Evolutionary conservation across 2,888 invertebrate species (phyloP).

Genomic region (Arrhopalites spinosus): DNA sequence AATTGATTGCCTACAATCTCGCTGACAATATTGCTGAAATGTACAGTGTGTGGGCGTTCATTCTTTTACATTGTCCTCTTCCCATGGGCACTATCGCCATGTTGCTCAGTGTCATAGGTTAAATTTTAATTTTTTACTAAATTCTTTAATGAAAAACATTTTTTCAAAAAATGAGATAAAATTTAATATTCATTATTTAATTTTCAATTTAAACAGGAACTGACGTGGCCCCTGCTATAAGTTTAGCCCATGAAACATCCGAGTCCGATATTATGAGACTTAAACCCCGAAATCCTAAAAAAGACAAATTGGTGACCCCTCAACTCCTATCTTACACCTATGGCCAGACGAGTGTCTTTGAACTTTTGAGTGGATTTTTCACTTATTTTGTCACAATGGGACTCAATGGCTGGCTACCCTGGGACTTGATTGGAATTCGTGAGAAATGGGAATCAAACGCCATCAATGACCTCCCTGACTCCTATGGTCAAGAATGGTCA

Average conservation of each 20-base stretch:
- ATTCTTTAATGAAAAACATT: too few relatives aligned
- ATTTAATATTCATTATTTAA: too few relatives aligned
- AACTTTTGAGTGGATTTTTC: constrained; percentile 50
- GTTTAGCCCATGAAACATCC: constrained; percentile 69
- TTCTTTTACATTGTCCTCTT: constrained; percentile 59
- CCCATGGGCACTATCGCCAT: constrained; percentile 61
- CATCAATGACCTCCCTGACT: constrained; percentile 51
- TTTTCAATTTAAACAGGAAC: too few relatives aligned
- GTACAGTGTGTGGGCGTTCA: constrained; percentile 59
- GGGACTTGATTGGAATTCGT: constrained; percentile 33
- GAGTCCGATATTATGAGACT: constrained; percentile 77
- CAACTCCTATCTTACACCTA: constrained; percentile 51
- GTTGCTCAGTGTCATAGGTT: constrained; percentile 62
- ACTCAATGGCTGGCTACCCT: constrained; percentile 48
- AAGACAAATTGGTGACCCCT: constrained; percentile 70
- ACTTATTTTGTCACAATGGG: constrained; percentile 48
- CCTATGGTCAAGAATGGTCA: constrained; percentile 51
- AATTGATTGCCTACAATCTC: constrained; percentile 95
- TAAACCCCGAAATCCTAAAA: constrained; percentile 67
- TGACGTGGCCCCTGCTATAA: constrained; percentile 59
- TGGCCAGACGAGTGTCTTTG: constrained; percentile 49
- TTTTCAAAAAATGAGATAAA: too few relatives aligned
- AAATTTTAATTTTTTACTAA: too few relatives aligned
- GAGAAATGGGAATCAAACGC: constrained; percentile 43
- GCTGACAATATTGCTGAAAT: constrained; percentile 98